A percentile compares a stretch with the other conserved stretches of the same genome.
Evolutionary conservation across 1,140 invertebrate species (phyloP).

Genomic region (Chlorops oryzae): DNA sequence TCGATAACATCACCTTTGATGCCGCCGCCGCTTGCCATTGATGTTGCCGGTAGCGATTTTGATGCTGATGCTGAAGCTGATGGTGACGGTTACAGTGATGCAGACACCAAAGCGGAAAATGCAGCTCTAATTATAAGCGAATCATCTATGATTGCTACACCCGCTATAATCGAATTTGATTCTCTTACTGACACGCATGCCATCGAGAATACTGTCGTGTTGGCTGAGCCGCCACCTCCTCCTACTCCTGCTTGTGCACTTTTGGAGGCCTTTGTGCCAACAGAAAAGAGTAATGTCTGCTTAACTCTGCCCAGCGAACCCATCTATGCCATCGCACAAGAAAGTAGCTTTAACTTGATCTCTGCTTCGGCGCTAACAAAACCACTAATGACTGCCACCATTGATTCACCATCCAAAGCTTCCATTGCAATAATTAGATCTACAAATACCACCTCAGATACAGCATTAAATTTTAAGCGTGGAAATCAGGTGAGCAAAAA

Average conservation of each 20-base stretch:
- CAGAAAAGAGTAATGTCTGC: too few relatives aligned
- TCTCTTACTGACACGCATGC: conserved; percentile 14
- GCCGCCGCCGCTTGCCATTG: too few relatives aligned
- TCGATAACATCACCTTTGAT: too few relatives aligned
- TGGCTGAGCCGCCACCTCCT: too few relatives aligned
- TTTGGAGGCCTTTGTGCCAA: conserved; percentile 18
- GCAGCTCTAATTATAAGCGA: too few relatives aligned
- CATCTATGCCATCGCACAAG: conserved; percentile 46
- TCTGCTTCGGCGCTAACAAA: conserved; percentile 32
- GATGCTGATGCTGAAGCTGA: background rate
- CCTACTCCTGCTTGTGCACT: too few relatives aligned
- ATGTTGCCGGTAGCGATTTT: conserved; percentile 23
- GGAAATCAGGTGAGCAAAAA: background rate
- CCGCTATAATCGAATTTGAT: conserved; percentile 26
- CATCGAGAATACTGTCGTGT: conserved; percentile 11
- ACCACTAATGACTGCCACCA: conserved; percentile 37
- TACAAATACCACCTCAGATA: background rate
- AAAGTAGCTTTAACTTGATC: conserved; percentile 28
- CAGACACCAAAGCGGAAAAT: too few relatives aligned
- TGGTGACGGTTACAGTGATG: background rate
- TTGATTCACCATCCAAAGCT: conserved; percentile 13
- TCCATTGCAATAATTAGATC: background rate
- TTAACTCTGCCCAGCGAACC: conserved; percentile 24
- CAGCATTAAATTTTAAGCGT: background rate
- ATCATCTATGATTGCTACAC: too few relatives aligned